phyloP scores from a whole-genome alignment of 2,797 vertebrate genomes.

The Cuculus canorus region DNA sequence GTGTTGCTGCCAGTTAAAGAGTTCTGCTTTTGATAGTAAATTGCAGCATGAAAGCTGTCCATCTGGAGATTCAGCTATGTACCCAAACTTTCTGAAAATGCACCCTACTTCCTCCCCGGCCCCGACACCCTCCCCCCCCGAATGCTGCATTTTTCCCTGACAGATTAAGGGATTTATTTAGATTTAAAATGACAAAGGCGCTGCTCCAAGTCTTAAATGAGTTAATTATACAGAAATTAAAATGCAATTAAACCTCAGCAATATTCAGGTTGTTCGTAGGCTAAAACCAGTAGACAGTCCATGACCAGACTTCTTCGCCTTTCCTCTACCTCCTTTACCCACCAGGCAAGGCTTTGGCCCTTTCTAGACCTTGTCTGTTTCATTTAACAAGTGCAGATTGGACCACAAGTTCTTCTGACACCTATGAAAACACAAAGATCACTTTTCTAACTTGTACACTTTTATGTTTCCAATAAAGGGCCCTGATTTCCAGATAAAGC shows the following conservation, averaged over 20 bases:
- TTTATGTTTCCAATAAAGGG: not conserved
- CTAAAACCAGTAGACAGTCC: not conserved
- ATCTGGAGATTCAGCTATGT: not conserved
- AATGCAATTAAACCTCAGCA: not conserved
- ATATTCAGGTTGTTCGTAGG: not conserved
- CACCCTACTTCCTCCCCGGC: too few species aligned
- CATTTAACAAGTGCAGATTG: not conserved
- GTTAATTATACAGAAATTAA: not conserved
- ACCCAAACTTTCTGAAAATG: not conserved
- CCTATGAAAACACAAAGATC: not conserved
- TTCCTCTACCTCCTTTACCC: not conserved
- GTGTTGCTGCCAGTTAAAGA: not conserved
- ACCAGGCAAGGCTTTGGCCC: not conserved
- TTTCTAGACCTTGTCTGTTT: not conserved
- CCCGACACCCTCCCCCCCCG: not conserved
- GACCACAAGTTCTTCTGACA: not conserved
- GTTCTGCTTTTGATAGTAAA: not conserved
- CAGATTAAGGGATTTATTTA: not conserved
- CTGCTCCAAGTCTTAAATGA: not conserved
- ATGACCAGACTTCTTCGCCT: not conserved
- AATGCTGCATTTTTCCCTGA: not conserved
- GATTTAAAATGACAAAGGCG: not conserved
- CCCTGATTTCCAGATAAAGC: not conserved
- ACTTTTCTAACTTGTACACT: not conserved
- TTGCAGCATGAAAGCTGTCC: not conserved